A percentile compares a stretch with the other conserved stretches of the same genome.
Evolutionary conservation across 1,140 invertebrate genomes (phyloP).

Genomic region (Wiebesia pumilae): DNA sequence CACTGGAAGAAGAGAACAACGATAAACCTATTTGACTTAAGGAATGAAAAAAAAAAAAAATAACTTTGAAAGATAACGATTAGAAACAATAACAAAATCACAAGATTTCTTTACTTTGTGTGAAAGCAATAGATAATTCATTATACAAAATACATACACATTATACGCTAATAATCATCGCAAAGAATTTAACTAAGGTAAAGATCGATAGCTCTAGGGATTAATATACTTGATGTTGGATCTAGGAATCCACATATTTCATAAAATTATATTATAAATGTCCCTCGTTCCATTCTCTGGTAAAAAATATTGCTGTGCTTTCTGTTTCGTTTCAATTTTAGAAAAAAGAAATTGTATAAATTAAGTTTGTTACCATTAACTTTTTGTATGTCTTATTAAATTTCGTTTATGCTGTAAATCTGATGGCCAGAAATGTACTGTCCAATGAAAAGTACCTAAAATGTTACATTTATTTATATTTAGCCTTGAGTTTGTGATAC

Average conservation of each 20-base stretch:
- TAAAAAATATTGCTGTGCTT: constrained; percentile 73
- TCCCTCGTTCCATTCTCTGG: constrained; percentile 73
- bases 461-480: constrained; percentile 23
- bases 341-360: constrained; percentile 28
- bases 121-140: constrained; percentile 60
- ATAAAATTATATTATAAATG: constrained; percentile 63
- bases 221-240: constrained; percentile 64
- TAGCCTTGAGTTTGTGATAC: constrained; percentile 19
- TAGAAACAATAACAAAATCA: constrained; percentile 56
- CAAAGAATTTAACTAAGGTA: constrained; percentile 64
- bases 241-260: constrained; percentile 64
- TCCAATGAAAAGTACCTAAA: constrained; percentile 19
- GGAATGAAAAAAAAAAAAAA: constrained; percentile 36
- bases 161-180: constrained; percentile 59
- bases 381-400: constrained; percentile 11
- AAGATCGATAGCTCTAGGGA: constrained; percentile 57
- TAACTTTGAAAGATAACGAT: constrained; percentile 31
- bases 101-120: constrained; percentile 54
- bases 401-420: constrained; percentile 14
- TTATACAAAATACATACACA: constrained; percentile 63
- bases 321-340: constrained; percentile 53
- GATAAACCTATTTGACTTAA: constrained; percentile 46
- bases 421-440: constrained; percentile 28
- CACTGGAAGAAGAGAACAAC: constrained; percentile 65
- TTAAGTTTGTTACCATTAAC: constrained; percentile 19